Evolutionary conservation across 2,113 vertebrate species (phyloP), one percentile per base, ranked within the genome.

Genomic region (Cyprinodon brontotheroides): DNA sequence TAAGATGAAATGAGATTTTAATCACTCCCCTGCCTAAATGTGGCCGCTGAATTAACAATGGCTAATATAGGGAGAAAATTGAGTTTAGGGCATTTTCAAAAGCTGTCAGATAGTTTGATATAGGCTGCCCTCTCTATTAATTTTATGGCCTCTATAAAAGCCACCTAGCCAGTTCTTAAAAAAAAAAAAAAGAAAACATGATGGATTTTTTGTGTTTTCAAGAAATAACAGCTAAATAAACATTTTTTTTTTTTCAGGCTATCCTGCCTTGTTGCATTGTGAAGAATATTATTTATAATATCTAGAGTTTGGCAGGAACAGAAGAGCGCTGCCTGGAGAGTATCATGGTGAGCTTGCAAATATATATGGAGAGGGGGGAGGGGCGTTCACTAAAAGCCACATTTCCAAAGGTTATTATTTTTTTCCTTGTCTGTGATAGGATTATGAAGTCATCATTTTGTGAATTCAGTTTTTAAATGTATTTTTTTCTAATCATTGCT

Each of bases 1-100:
- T 84, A 79, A 81, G 65, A 77, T 57, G 71, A 83, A 68, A 83
- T 74, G 77, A 84, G 81, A 72, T 79, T 89, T 87, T 83, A 85
- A 89, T 91, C 81, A 86, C 74, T 61, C 72, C 66, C 81, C 39
- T 38, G 72, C 61, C 53, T 53, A 73, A 72, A 77, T 1, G 66
- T 6, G 36, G 68, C 15, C 68, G 74, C 70, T 77, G 69, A 69
- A 65, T 84, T 79, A 78, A 72, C 65, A 77, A 74, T 73, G 61
- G 61, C 61, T 79, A 73, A 81, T 22, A 53, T 43, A 38, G 45
- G 22, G n/a, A 0, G 62, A 10, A n/a, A 63, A 13, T 2, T 22
- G 38, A 70, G 74, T 61, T 79, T 63, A n/a, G 65, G 62, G 47
- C 37, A 60, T 72, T 61, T 82, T 66, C 17, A 11, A 57, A 70